Evolutionary conservation across 1,140 invertebrate species (phyloP).

Genomic region (Brachionus calyciflorus): DNA sequence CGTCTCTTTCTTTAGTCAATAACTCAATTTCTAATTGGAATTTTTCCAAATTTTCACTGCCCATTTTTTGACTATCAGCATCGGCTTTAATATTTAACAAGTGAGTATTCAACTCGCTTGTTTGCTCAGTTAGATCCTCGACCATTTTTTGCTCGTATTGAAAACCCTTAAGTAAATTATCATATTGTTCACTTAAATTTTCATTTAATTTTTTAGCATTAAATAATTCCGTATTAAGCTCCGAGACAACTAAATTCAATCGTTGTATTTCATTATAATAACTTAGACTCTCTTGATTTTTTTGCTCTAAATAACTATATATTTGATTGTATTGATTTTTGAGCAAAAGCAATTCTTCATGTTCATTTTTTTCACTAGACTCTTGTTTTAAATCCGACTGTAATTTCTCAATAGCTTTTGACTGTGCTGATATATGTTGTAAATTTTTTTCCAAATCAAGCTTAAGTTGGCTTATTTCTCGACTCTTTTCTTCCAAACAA

Average conservation of each 20-base stretch:
- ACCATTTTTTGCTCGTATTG: slow-evolving; percentile 45
- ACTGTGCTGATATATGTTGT: slow-evolving; percentile 20
- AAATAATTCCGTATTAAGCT: slow-evolving; percentile 4
- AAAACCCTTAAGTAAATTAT: slow-evolving; percentile 26
- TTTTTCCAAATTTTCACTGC: slow-evolving; percentile 8
- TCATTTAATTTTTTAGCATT: slow-evolving; percentile 32
- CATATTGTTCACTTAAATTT: slow-evolving; percentile 41
- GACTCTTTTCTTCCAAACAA: slow-evolving; percentile 31
- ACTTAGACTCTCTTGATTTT: slow-evolving; percentile 40
- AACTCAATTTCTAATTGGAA: not conserved
- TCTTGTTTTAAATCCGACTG: slow-evolving; percentile 2
- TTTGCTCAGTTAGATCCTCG: slow-evolving; percentile 36
- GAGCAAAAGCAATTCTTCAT: not conserved
- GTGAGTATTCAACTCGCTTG: not conserved
- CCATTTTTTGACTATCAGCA: slow-evolving; percentile 1
- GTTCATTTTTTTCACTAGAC: not conserved
- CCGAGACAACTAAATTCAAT: slow-evolving; percentile 8
- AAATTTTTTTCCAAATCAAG: slow-evolving; percentile 26
- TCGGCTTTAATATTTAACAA: slow-evolving; percentile 15
- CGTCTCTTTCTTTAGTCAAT: not conserved
- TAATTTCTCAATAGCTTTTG: slow-evolving; percentile 10
- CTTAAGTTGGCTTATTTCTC: slow-evolving; percentile 14
- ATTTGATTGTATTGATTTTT: slow-evolving; percentile 41
- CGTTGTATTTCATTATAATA: slow-evolving; percentile 45
- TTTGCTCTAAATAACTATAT: slow-evolving; percentile 46